phyloP scores from a whole-genome alignment of 2,797 vertebrate genomes.

The Bufotes viridis region DNA sequence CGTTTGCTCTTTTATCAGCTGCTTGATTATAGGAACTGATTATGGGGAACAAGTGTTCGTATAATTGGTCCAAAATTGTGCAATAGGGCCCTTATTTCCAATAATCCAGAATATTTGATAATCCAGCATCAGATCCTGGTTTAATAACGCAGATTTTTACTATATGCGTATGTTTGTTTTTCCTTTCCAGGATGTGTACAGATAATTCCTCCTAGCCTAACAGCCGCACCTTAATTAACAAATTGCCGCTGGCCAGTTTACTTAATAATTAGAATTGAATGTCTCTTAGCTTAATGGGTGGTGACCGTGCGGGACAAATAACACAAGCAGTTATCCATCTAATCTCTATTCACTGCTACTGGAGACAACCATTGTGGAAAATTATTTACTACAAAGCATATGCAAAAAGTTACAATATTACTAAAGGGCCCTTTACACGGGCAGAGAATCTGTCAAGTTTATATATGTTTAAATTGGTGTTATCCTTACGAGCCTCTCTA shows the following conservation, averaged over 20 bases:
- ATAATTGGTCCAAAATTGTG: too few relatives aligned
- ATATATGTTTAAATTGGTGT: too few relatives aligned
- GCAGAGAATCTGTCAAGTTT: too few relatives aligned
- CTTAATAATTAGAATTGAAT: neutral
- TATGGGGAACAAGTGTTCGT: too few relatives aligned
- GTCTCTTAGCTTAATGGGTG: neutral
- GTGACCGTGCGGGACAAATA: neutral
- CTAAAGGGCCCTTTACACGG: too few relatives aligned
- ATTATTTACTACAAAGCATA: neutral
- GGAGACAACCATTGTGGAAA: neutral
- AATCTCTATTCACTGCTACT: neutral
- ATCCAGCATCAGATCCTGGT: neutral
- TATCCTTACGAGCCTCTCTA: too few relatives aligned
- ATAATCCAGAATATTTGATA: neutral
- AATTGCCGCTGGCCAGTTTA: neutral
- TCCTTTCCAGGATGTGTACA: constrained; percentile 22
- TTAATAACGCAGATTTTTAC: neutral
- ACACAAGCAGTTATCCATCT: neutral
- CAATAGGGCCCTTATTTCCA: too few relatives aligned
- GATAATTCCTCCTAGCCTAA: neutral
- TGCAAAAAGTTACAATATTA: too few relatives aligned
- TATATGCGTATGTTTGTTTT: neutral
- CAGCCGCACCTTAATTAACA: neutral
- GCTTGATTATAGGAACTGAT: too few relatives aligned
- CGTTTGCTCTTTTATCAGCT: too few relatives aligned